Evolutionary conservation across 2,113 vertebrate species (phyloP).

Genomic region (Theropithecus gelada): DNA sequence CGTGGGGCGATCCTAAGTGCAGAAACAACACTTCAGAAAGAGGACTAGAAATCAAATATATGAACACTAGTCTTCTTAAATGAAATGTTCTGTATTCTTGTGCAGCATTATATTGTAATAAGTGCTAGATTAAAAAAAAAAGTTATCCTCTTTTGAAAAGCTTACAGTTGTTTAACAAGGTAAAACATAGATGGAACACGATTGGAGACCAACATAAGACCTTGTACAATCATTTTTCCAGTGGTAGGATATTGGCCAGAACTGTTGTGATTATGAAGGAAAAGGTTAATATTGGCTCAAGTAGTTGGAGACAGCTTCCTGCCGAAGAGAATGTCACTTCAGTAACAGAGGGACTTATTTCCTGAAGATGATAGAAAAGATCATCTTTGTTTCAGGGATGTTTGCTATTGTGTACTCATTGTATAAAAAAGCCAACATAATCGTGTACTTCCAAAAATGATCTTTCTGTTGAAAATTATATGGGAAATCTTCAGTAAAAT

Average conservation of each 20-base stretch:
- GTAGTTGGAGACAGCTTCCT: not conserved
- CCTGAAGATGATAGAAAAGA: not conserved
- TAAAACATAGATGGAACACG: not conserved
- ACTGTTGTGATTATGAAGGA: not conserved
- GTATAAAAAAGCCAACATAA: not conserved
- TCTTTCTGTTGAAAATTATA: conserved; percentile 6
- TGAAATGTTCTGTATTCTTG: not conserved
- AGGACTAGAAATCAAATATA: not conserved
- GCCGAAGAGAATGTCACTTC: not conserved
- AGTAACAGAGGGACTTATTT: not conserved
- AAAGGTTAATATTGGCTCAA: not conserved
- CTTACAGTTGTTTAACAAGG: not conserved
- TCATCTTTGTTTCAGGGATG: not conserved
- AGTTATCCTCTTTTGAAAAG: not conserved
- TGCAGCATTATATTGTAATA: not conserved
- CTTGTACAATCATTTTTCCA: not conserved
- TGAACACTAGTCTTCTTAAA: not conserved
- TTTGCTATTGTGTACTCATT: not conserved
- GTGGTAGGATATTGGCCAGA: not conserved
- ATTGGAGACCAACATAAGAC: not conserved
- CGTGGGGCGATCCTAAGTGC: not conserved
- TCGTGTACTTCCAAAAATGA: not conserved
- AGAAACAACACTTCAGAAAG: conserved; percentile 38
- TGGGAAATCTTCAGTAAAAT: not conserved
- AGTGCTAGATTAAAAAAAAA: not conserved